These are phyloP conservation scores for Malurus alboscapulatus DNA, from an alignment of 2,113 vertebrate genomes.

Conservation along the genomic window DNA sequence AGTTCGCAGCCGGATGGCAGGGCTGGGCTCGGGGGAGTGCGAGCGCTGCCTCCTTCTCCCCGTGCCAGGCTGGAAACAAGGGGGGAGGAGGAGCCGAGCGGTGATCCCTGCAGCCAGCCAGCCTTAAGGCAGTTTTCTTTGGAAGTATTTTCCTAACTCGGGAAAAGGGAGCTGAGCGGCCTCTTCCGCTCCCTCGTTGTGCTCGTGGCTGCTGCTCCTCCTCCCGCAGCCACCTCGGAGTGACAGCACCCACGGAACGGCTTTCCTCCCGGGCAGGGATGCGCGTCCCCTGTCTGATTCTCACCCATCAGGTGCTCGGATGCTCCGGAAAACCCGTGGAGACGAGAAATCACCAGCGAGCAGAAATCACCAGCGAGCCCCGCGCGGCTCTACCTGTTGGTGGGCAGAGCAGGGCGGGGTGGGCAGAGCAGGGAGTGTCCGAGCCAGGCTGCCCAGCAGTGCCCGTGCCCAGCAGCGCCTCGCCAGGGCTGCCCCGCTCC, in stretches of 20 bases:
- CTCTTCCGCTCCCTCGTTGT: fast-evolving
- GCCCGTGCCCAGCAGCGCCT: background rate
- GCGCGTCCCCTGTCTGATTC: fast-evolving
- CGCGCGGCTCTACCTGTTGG: fast-evolving
- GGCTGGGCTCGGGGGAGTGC: background rate
- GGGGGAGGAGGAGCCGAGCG: background rate
- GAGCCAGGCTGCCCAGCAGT: background rate
- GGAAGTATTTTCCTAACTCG: background rate
- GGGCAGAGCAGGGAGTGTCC: background rate
- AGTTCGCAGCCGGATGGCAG: background rate
- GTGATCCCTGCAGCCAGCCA: background rate
- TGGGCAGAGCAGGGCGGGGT: fast-evolving
- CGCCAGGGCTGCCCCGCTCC: background rate
- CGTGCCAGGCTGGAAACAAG: background rate
- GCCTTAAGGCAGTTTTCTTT: background rate
- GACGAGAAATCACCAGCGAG: background rate
- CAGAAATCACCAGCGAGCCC: fast-evolving
- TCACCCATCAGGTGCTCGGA: background rate
- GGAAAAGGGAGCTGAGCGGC: background rate
- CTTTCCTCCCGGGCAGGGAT: background rate
- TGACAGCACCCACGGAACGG: background rate
- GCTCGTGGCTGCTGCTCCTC: background rate
- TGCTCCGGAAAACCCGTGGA: fast-evolving
- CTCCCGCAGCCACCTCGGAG: fast-evolving
- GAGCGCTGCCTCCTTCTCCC: background rate